These are phyloP conservation scores for Callospermophilus lateralis DNA, from an alignment of 2,113 vertebrate species.

Conservation along the genomic window DNA sequence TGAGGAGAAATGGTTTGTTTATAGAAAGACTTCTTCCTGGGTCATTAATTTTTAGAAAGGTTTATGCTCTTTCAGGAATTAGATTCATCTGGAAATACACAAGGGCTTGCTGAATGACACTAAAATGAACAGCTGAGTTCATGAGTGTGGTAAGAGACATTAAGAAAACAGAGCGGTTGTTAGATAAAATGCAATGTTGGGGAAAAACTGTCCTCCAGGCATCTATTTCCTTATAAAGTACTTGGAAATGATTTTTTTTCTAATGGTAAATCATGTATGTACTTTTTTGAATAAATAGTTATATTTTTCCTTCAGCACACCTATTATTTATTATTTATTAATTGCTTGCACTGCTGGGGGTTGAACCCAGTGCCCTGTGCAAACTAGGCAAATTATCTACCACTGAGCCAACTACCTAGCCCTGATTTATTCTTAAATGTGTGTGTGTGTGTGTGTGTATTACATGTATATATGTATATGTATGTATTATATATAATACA, in stretches of 20 bases:
- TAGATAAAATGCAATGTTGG: conserved; percentile 67
- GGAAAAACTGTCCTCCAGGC: conserved; percentile 45
- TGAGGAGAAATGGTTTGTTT: conserved; percentile 80
- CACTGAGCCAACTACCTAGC: background rate
- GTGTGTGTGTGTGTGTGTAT: background rate
- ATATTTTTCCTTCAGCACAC: background rate
- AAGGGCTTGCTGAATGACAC: conserved; percentile 54
- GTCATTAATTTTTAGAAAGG: conserved; percentile 79
- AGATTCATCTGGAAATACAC: conserved; percentile 66
- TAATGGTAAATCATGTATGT: conserved; percentile 2
- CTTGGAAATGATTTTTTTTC: conserved; percentile 59
- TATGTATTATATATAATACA: too few relatives aligned
- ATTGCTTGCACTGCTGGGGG: background rate
- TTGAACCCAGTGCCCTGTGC: background rate
- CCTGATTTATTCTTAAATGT: background rate
- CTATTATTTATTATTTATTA: conserved; percentile 24
- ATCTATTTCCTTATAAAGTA: conserved; percentile 67
- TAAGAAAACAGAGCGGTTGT: conserved; percentile 56
- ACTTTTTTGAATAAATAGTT: conserved; percentile 20
- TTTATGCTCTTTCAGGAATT: conserved; percentile 76
- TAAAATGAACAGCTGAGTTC: conserved; percentile 62
- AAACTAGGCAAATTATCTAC: background rate
- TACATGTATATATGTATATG: too few relatives aligned
- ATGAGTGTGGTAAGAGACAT: conserved; percentile 57
- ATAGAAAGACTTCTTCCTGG: conserved; percentile 66